Evolutionary conservation across 2,113 vertebrate genomes (phyloP).

Genomic region (Phrynosoma platyrhinos): DNA sequence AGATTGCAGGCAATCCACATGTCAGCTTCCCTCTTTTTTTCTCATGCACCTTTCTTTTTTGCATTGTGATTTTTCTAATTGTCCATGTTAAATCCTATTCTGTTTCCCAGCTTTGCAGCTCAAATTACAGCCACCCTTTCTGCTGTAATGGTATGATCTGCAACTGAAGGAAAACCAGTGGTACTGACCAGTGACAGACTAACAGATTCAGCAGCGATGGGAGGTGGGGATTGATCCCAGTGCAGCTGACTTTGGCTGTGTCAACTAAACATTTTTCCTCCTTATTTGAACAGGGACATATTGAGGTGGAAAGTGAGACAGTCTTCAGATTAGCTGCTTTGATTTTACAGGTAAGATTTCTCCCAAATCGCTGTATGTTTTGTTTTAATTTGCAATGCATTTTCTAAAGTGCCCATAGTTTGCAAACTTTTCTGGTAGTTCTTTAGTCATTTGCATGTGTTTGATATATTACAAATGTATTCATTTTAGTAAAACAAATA

Average conservation of each 20-base stretch:
- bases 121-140: constrained; percentile 24
- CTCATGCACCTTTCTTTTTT: constrained; percentile 2
- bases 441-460: neutral
- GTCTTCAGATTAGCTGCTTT: constrained; percentile 93
- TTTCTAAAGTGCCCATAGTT: neutral
- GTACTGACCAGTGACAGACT: constrained; percentile 72
- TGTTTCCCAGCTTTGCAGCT: neutral
- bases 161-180: constrained; percentile 75
- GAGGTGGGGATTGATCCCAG: constrained; percentile 38
- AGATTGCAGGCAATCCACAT: constrained; percentile 9
- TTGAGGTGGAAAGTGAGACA: constrained; percentile 90
- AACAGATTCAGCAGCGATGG: constrained; percentile 34
- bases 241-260: neutral
- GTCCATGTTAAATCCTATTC: neutral
- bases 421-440: constrained; percentile 11
- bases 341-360: constrained; percentile 89
- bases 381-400: neutral
- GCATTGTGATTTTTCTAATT: constrained; percentile 11
- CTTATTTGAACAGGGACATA: constrained; percentile 82
- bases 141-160: constrained; percentile 79
- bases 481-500: neutral
- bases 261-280: constrained; percentile 45
- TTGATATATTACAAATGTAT: neutral
- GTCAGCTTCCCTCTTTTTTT: constrained; percentile 6
- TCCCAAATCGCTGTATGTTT: neutral